Evolutionary conservation across 92 coral and sea anemone species (phyloP).

Genomic region (Epizoanthus scotinus): DNA sequence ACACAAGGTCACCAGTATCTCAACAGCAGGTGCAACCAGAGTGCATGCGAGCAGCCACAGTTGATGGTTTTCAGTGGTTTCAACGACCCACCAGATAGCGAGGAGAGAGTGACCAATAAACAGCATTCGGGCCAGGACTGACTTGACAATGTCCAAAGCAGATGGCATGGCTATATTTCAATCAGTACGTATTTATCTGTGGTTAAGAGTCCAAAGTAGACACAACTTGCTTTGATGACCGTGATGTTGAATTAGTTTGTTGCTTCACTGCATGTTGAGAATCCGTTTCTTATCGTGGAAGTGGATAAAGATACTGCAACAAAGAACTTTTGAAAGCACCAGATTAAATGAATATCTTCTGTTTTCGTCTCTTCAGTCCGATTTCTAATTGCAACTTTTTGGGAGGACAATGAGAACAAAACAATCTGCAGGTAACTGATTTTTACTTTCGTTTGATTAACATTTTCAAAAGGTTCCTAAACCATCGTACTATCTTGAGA

Average conservation of each 20-base stretch:
- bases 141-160: constrained; percentile 71
- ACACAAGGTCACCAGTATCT: constrained; percentile 72
- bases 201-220: too few species aligned
- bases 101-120: constrained; percentile 79
- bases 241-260: too few species aligned
- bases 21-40: constrained; percentile 68
- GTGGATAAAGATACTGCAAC: too few species aligned
- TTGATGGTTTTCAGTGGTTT: constrained; percentile 49
- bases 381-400: too few species aligned
- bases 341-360: too few species aligned
- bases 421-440: background rate
- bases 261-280: too few species aligned
- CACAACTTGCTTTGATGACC: too few species aligned
- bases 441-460: background rate
- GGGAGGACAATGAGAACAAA: background rate
- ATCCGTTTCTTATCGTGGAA: too few species aligned
- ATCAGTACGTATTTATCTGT: too few species aligned
- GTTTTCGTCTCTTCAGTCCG: too few species aligned
- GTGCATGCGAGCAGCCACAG: constrained; percentile 81
- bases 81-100: constrained; percentile 84
- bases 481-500: background rate
- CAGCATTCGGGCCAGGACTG: constrained; percentile 77
- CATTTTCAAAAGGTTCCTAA: background rate
- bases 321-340: too few species aligned
- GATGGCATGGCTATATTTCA: constrained; percentile 40